A percentile compares a stretch with the other conserved stretches of the same genome.
Evolutionary conservation across 2,113 vertebrate species (phyloP).

Genomic region (Muntiacus reevesi): DNA sequence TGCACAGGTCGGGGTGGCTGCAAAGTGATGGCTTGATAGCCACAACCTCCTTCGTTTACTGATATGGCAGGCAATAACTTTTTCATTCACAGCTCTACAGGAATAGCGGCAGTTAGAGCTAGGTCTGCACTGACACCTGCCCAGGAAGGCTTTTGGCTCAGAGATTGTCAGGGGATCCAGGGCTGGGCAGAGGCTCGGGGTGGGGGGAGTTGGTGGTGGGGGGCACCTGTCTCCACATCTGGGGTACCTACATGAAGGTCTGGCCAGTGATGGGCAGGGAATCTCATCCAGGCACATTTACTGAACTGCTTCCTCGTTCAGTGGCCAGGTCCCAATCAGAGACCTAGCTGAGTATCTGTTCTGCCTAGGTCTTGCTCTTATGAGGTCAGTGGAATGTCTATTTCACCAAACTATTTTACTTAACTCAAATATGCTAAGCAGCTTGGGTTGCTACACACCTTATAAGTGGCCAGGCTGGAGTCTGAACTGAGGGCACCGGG

Average conservation of each 20-base stretch:
- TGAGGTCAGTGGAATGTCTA: not conserved
- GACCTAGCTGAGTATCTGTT: not conserved
- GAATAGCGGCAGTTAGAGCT: not conserved
- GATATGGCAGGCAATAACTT: not conserved
- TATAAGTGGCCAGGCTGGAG: not conserved
- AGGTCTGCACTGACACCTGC: not conserved
- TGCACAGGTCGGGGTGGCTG: not conserved
- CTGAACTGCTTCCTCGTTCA: not conserved
- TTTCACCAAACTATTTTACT: not conserved
- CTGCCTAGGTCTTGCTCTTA: not conserved
- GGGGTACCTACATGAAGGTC: not conserved
- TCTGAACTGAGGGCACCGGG: not conserved
- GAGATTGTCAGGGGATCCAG: not conserved
- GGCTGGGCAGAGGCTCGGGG: not conserved
- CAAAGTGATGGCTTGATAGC: not conserved
- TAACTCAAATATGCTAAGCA: not conserved
- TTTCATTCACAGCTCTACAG: not conserved
- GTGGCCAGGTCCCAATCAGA: not conserved
- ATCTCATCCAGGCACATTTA: not conserved
- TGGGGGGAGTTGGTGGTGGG: accelerated
- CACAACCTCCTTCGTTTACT: not conserved
- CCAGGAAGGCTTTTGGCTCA: not conserved
- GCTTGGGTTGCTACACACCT: not conserved
- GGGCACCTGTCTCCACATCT: not conserved
- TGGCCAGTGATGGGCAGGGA: not conserved